Evolutionary conservation across 2,797 vertebrate species (phyloP).

Genomic region (Varecia variegata): DNA sequence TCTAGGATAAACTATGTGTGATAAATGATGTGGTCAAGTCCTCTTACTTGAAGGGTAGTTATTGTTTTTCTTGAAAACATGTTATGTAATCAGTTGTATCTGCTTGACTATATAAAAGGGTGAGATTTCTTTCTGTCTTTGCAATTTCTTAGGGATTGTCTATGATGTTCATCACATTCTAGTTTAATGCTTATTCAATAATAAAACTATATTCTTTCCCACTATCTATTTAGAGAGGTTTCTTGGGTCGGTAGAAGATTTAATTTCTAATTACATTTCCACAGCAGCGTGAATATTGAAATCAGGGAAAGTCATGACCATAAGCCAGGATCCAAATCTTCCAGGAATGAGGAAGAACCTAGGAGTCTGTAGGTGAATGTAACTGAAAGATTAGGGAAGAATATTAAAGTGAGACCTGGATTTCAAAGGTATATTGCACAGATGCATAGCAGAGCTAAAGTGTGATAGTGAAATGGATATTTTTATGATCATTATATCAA

Average conservation of each 20-base stretch:
- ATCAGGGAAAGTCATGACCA: neutral
- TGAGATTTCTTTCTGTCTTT: neutral
- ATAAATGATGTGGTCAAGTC: neutral
- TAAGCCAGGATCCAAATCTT: neutral
- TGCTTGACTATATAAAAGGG: neutral
- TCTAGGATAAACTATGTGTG: neutral
- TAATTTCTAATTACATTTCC: conserved; percentile 15
- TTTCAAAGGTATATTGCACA: neutral
- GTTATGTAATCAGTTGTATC: neutral
- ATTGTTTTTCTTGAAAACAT: neutral
- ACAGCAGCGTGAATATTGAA: neutral
- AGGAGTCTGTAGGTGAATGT: neutral
- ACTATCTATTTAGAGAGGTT: neutral
- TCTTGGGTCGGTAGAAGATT: neutral
- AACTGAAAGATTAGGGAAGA: neutral
- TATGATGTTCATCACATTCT: neutral
- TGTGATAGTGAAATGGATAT: neutral
- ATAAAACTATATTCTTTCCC: neutral
- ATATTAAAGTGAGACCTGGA: neutral
- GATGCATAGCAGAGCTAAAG: neutral
- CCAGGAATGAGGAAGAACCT: neutral
- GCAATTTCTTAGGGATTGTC: neutral
- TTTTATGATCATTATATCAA: neutral
- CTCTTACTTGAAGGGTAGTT: neutral
- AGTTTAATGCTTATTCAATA: neutral